These are phyloP conservation scores for Sarcophaga subvicina DNA, from an alignment of 2,888 invertebrate genomes.

Conservation along the genomic window DNA sequence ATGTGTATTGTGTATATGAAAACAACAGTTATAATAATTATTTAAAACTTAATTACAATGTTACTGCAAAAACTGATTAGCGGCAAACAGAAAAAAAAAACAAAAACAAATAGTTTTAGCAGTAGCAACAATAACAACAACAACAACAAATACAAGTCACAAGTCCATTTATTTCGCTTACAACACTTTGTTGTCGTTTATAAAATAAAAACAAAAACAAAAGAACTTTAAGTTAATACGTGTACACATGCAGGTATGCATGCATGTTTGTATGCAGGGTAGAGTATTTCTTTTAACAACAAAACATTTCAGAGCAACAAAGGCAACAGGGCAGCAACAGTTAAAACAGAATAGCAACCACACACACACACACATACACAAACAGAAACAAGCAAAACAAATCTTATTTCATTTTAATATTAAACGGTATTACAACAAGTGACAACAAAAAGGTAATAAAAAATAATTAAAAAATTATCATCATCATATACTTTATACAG, in stretches of 20 bases:
- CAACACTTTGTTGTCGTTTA: conserved; percentile 13
- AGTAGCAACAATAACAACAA: conserved; percentile 12
- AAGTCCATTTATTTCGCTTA: conserved; percentile 11
- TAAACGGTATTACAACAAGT: conserved; percentile 61
- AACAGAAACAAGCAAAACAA: no score
- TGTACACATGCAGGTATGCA: not conserved
- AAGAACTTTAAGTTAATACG: no score
- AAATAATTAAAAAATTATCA: conserved; percentile 68
- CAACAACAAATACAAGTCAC: not conserved
- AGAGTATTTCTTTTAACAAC: not conserved
- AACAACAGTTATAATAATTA: conserved; percentile 53
- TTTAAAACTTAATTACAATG: conserved; percentile 24
- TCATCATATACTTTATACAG: conserved; percentile 37
- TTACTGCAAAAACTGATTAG: not conserved
- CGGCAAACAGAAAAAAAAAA: conserved; percentile 17
- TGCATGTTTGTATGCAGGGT: no score
- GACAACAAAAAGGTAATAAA: conserved; percentile 64
- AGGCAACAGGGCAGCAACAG: not conserved
- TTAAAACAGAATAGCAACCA: no score
- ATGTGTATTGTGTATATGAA: not conserved
- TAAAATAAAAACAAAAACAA: no score
- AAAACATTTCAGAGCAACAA: conserved; percentile 32
- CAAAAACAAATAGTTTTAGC: not conserved
- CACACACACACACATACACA: no score
- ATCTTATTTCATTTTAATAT: no score